A percentile compares a stretch with the other conserved stretches of the same genome.
Conservation (phyloP, 2,888 invertebrate genomes). For the Steinernema hermaphroditum region DNA sequence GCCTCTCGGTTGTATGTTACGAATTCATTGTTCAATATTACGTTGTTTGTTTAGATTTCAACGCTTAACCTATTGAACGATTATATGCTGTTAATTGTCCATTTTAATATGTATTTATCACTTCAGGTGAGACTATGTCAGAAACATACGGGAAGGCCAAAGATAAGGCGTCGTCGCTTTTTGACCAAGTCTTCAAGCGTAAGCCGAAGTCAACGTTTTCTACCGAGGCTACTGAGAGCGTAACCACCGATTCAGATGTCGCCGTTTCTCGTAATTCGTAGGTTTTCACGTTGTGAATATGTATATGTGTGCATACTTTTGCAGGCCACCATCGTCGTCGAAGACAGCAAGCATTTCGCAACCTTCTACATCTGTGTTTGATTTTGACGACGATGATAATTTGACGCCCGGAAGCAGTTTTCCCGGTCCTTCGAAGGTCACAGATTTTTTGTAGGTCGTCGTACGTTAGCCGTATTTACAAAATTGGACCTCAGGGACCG, state of each 20-base stretch:
- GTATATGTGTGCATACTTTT: too few species aligned
- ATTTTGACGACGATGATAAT: conserved; percentile 24
- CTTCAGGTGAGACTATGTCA: not conserved
- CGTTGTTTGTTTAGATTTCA: too few species aligned
- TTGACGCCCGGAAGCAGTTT: too few species aligned
- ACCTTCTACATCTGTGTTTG: conserved; percentile 18
- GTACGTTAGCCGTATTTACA: conserved; percentile 95
- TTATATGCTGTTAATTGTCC: too few species aligned
- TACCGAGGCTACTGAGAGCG: not conserved
- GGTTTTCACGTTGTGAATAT: conserved; percentile 36
- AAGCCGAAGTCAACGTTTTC: not conserved
- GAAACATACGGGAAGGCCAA: not conserved
- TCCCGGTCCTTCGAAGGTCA: not conserved
- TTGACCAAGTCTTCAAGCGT: conserved; percentile 48
- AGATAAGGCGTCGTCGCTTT: conserved; percentile 70
- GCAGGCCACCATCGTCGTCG: not conserved
- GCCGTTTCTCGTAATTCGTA: conserved; percentile 36
- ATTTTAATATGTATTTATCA: too few species aligned
- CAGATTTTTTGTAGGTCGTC: conserved; percentile 72
- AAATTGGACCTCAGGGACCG: conserved; percentile 99
- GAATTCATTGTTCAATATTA: too few species aligned
- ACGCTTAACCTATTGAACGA: too few species aligned
- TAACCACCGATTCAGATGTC: too few species aligned
- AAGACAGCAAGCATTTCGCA: not conserved
- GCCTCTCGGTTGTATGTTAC: too few species aligned